Evolutionary conservation across 2,113 vertebrate genomes (phyloP).

Genomic region (Rhombomys opimus): DNA sequence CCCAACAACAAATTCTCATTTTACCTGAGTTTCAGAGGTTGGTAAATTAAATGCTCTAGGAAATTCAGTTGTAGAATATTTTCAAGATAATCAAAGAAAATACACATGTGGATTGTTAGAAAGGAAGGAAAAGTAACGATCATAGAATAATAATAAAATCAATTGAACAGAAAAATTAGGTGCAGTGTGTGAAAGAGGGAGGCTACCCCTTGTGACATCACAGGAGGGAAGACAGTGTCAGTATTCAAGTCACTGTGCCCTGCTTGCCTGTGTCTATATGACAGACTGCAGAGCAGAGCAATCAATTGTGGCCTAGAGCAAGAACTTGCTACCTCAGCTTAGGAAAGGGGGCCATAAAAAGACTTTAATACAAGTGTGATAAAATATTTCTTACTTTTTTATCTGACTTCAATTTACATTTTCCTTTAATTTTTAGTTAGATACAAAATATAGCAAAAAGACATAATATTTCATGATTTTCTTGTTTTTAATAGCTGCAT

Average conservation of each 20-base stretch:
- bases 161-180: slow-evolving; percentile 34
- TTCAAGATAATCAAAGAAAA: slow-evolving; percentile 44
- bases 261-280: neutral
- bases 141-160: neutral
- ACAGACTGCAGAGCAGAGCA: neutral
- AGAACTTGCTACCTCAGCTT: neutral
- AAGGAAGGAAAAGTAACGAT: neutral
- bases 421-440: neutral
- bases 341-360: neutral
- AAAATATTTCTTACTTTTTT: neutral
- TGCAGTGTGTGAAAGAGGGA: neutral
- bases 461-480: neutral
- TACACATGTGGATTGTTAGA: neutral
- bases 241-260: neutral
- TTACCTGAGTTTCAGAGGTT: slow-evolving; percentile 51
- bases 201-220: neutral
- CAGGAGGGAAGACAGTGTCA: neutral
- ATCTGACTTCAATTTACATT: neutral
- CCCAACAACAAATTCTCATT: slow-evolving; percentile 42
- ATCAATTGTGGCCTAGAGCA: neutral
- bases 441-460: neutral
- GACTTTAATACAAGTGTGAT: neutral
- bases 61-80: slow-evolving; percentile 19
- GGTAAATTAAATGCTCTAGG: slow-evolving; percentile 45
- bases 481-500: too few species aligned